Evolutionary conservation across 2,888 invertebrate species (phyloP), one percentile per base, ranked within the genome.

Genomic region (Ptychoptera albimana): DNA sequence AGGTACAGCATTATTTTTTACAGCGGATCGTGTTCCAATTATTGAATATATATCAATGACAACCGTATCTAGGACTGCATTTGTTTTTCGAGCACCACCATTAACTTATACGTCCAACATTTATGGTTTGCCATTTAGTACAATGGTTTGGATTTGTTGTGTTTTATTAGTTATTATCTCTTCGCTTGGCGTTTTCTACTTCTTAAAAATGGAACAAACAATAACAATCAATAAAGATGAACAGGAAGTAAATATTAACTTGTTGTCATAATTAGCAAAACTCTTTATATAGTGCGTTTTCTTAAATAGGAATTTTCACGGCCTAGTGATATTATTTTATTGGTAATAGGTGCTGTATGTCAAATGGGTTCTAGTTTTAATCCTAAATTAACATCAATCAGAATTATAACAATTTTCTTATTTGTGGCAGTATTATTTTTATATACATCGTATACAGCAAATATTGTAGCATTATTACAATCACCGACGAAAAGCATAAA

Each of bases 381-480:
- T 50, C 75, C 75, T 9, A 53, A 49, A 34, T 58, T 59, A 36
- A 39, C 55, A 37, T 57, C 66, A 4, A 67, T 66, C 44, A 45
- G 49, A 13, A 49, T 54, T 31, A 43, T 50, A n/a, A 47, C 46
- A 12, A 49, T 50, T 40, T 66, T 77, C 29, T 61, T 79, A 1
- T 72, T 78, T 50, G 50, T 78, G 2, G 64, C 71, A 0, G 58
- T 73, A 10, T 71, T 75, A 46, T 72, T 74, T 47, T 58, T 82
- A 2, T 80, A 77, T 55, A 73, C 78, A 0, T 75, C 80, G 0
- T 81, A 79, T 55, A 77, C 79, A 0, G 81, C 80, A 0, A 79
- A 77, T 57, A 79, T 74, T 47, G 73, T 81, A 2, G 71, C 71
- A 3, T 57, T 81, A 8, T 66, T 81, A 2, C 73, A 79, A 48